Conservation (phyloP, 1,140 invertebrate genomes). For the Schlechtendalia chinensis region DNA sequence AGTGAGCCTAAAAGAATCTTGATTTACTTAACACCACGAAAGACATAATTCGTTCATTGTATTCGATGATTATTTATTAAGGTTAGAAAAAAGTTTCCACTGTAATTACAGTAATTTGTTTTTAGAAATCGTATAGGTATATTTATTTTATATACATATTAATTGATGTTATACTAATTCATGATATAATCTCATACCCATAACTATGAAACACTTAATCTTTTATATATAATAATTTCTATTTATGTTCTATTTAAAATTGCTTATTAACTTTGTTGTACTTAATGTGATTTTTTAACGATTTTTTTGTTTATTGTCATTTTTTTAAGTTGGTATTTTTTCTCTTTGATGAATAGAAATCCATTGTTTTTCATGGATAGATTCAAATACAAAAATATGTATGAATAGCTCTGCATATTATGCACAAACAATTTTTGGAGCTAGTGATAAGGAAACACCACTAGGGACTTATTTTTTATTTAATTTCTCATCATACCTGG, state of each 20-base stretch:
- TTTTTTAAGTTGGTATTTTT: not conserved
- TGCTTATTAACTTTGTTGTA: not conserved
- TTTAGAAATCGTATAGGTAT: too few relatives aligned
- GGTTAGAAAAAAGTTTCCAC: too few relatives aligned
- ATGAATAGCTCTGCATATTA: not conserved
- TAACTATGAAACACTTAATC: too few relatives aligned
- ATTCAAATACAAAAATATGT: constrained; percentile 27
- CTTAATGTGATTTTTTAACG: not conserved
- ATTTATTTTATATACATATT: too few relatives aligned
- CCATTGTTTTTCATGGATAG: not conserved
- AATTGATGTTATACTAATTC: too few relatives aligned
- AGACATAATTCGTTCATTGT: not conserved
- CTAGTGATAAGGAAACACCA: constrained; percentile 11
- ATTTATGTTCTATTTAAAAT: not conserved
- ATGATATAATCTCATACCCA: too few relatives aligned
- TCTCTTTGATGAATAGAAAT: constrained; percentile 11
- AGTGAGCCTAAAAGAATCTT: not conserved
- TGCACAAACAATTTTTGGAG: constrained; percentile 12
- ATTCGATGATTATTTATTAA: not conserved
- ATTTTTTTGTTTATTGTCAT: not conserved
- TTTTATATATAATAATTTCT: too few relatives aligned
- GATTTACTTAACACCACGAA: not conserved
- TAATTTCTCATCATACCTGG: constrained; percentile 41
- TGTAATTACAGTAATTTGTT: too few relatives aligned
- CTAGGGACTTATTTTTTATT: constrained; percentile 45